Base-by-base conservation (phyloP, 2,888 invertebrate species). In the Clostera curtula region DNA sequence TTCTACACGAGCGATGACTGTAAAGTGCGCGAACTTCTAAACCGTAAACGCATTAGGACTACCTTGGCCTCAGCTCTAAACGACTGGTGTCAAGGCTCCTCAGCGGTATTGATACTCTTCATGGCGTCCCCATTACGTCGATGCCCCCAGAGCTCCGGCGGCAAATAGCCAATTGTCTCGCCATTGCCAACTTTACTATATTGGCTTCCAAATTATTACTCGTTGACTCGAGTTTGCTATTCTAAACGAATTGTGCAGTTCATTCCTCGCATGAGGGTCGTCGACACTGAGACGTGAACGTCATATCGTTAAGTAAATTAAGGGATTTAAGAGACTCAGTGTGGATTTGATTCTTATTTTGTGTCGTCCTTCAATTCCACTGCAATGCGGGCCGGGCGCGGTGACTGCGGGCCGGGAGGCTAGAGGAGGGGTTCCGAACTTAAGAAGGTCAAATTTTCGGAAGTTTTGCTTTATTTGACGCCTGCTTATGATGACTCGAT, bases 401-500 rank as follows among this genome's bases (percentile, higher is more conserved):
- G 55, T 55, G 50, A 52, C 30, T 30, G 29, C 11, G 34, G 35
- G 41, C 49, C 49, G 45, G 38, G 37, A 35, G 41, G 40, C 35
- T 36, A 36, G 49, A 43, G 47, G 42, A 49, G 53, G 60, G 58
- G 51, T 41, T 61, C 57, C 64, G 62, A 72, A 73, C 67, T 73
- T 75, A n/a, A 67, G 64, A 77, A 79, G 79, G 79, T 76, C 75
- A 76, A 70, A 67, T 63, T n/a, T 67, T 58, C 49, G 35, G 63
- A 71, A 71, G 61, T 75, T 72, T 61, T 56, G 49, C 53, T 49
- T 60, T 65, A 70, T 67, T 65, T 55, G 55, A 47, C 49, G 56
- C 49, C 52, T 61, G 52, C 47, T 51, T 43, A 48, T 46, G 50
- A 50, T 43, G 44, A 45, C 43, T 56, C 53, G 35, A 53, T 56